A percentile compares a stretch with the other conserved stretches of the same genome.
Conservation (phyloP, 2,888 invertebrate genomes). For the Tetramorium bicarinatum region DNA sequence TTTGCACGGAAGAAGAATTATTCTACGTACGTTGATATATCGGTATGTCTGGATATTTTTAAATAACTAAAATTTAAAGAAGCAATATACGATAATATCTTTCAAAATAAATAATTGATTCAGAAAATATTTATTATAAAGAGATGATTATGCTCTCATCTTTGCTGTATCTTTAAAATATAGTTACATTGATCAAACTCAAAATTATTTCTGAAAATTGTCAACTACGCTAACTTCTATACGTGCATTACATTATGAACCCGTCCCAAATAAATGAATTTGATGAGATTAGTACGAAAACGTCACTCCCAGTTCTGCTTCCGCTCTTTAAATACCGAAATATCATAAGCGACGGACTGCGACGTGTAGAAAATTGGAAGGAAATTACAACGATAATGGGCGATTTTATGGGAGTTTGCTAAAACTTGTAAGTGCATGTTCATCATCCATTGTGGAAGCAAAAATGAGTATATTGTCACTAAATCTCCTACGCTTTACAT, state of each 20-base stretch:
- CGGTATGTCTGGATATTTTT: neutral
- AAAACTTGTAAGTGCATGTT: slow-evolving; percentile 26
- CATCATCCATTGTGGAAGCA: neutral
- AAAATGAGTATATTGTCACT: neutral
- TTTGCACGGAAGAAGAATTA: neutral
- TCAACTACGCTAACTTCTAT: neutral
- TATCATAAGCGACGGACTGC: neutral
- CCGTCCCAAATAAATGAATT: neutral
- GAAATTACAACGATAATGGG: slow-evolving; percentile 1
- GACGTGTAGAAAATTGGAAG: neutral
- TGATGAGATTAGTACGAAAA: neutral
- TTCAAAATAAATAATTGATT: neutral
- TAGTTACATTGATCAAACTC: neutral
- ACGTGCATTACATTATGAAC: neutral
- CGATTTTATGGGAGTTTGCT: neutral
- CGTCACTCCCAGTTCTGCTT: neutral
- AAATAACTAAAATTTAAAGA: neutral
- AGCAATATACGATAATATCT: neutral
- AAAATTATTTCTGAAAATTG: neutral
- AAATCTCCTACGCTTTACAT: neutral
- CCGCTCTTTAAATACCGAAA: slow-evolving; percentile 18
- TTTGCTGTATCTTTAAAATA: neutral
- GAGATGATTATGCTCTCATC: neutral
- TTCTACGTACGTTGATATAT: slow-evolving; percentile 2
- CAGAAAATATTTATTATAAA: neutral